Evolutionary conservation across 1,140 invertebrate species (phyloP).

Genomic region (Drosophila kikkawai): DNA sequence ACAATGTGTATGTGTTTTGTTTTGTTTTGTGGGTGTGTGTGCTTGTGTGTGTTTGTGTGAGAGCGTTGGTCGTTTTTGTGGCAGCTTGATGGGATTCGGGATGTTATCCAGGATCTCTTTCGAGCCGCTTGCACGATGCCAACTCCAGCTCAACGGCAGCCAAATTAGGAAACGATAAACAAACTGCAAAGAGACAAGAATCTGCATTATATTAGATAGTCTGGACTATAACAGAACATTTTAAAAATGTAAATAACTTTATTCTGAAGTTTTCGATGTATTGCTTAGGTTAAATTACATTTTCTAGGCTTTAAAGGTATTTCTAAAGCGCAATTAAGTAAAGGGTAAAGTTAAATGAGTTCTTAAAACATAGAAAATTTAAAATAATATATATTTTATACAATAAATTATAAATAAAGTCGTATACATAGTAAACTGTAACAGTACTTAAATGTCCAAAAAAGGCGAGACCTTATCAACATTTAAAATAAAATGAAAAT

Average conservation of each 20-base stretch:
- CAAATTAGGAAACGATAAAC: slow-evolving; percentile 81
- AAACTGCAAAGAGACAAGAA: slow-evolving; percentile 53
- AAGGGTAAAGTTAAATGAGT: not conserved
- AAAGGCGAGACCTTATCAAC: not conserved
- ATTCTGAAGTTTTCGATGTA: not conserved
- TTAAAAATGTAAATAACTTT: not conserved
- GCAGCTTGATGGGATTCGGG: slow-evolving; percentile 26
- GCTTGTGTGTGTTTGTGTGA: slow-evolving; percentile 51
- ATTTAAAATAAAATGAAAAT: not conserved
- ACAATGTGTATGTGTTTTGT: slow-evolving; percentile 61
- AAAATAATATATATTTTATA: not conserved
- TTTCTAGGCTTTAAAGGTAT: not conserved
- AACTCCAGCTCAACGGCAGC: slow-evolving; percentile 78
- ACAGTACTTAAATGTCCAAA: not conserved
- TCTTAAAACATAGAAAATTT: not conserved
- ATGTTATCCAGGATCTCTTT: slow-evolving; percentile 15
- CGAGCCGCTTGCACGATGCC: slow-evolving; percentile 29
- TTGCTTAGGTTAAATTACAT: not conserved
- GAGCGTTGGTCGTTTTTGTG: slow-evolving; percentile 49
- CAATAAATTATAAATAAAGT: not conserved
- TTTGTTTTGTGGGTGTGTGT: slow-evolving; percentile 34
- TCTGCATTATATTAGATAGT: not conserved
- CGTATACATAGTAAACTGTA: not conserved
- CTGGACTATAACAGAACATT: not conserved
- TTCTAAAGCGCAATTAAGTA: not conserved